phyloP scores from a whole-genome alignment of 2,113 vertebrate genomes.

The Motacilla tschutschensis region DNA sequence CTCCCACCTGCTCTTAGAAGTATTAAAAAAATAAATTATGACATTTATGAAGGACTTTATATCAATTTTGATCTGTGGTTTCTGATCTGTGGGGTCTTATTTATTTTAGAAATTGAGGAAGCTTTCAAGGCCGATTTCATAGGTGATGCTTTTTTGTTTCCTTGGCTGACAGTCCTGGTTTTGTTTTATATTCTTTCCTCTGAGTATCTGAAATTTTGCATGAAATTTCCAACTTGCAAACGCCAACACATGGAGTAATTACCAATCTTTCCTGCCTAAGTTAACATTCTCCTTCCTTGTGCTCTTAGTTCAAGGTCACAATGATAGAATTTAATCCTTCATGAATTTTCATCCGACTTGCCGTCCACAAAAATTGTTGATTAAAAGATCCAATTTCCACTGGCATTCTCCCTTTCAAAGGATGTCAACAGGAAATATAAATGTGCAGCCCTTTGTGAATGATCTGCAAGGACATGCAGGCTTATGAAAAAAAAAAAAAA shows the following conservation, averaged over 20 bases:
- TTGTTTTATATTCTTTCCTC: slow-evolving; percentile 7
- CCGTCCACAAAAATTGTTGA: slow-evolving; percentile 37
- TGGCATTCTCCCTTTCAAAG: slow-evolving; percentile 31
- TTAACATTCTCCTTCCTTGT: slow-evolving; percentile 37
- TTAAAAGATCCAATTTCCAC: slow-evolving; percentile 41
- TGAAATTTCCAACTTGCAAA: slow-evolving; percentile 31
- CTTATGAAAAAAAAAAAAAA: neutral
- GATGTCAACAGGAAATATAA: slow-evolving; percentile 52
- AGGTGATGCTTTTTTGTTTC: neutral
- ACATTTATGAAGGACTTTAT: neutral
- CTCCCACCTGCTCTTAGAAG: neutral
- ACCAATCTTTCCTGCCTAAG: slow-evolving; percentile 7
- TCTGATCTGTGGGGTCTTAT: neutral
- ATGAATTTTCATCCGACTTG: slow-evolving; percentile 30
- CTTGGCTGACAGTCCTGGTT: neutral
- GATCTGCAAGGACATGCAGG: slow-evolving; percentile 41
- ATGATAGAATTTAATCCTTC: slow-evolving; percentile 7
- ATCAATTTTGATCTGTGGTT: neutral
- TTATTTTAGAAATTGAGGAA: neutral
- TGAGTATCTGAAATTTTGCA: slow-evolving; percentile 15
- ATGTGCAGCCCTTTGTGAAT: slow-evolving; percentile 38
- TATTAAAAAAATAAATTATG: neutral
- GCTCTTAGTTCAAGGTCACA: slow-evolving; percentile 47
- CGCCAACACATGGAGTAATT: slow-evolving; percentile 28
- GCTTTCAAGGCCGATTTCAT: slow-evolving; percentile 19